A percentile compares a stretch with the other conserved stretches of the same genome.
These are phyloP conservation scores for Carpatolechia fugitivella DNA, from an alignment of 2,888 invertebrate species.

Conservation along the genomic window DNA sequence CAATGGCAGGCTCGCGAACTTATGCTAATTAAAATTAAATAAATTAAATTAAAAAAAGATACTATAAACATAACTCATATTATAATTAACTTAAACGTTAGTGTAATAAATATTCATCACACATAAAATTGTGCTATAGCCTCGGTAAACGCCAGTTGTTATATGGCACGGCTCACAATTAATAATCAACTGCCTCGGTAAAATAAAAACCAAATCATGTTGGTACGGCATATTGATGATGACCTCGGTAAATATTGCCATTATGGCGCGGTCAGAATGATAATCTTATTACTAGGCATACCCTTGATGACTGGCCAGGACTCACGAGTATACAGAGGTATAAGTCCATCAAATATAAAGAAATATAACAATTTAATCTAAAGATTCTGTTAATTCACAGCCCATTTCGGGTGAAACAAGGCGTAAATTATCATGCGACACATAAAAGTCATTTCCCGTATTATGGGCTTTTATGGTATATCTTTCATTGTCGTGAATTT, in stretches of 20 bases:
- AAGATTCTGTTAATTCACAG: not conserved
- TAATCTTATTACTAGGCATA: not conserved
- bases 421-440: constrained; percentile 12
- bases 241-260: not conserved
- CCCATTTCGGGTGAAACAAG: constrained; percentile 8
- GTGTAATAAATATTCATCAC: no score
- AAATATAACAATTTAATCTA: not conserved
- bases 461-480: constrained; percentile 14
- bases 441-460: constrained; percentile 10
- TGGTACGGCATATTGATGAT: not conserved
- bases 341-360: not conserved
- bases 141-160: not conserved
- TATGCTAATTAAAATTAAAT: not conserved
- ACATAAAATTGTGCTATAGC: not conserved
- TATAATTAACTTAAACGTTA: no score
- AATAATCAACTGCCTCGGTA: not conserved
- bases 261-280: not conserved
- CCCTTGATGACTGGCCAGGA: not conserved
- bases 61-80: not conserved
- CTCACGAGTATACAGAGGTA: not conserved
- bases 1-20: not conserved
- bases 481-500: constrained; percentile 21
- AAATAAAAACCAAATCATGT: not conserved
- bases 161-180: not conserved
- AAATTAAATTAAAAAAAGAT: not conserved